Evolutionary conservation across 1,140 invertebrate genomes (phyloP).

Genomic region (Lepidurus couesii): DNA sequence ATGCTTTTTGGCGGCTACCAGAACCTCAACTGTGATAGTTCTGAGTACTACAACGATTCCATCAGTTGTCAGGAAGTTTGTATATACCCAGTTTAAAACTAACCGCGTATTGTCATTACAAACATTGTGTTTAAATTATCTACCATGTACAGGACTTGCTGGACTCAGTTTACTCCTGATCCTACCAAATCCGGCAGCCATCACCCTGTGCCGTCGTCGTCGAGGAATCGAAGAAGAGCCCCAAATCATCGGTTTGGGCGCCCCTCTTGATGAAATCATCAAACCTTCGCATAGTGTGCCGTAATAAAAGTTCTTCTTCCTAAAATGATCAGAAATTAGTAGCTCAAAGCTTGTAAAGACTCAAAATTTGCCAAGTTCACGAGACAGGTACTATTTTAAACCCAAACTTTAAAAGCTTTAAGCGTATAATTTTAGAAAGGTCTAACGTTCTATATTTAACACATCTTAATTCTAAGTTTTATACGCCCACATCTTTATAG

Average conservation of each 20-base stretch:
- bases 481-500: not conserved
- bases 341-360: no score
- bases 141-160: no score
- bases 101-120: not conserved
- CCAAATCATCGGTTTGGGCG: not conserved
- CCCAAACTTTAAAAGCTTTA: no score
- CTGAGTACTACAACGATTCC: not conserved
- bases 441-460: no score
- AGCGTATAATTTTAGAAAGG: no score
- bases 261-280: not conserved
- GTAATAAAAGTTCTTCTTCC: not conserved
- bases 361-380: no score
- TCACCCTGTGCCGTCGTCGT: slow-evolving; percentile 21
- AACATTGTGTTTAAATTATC: no score
- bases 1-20: not conserved
- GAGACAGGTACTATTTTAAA: no score
- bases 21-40: not conserved
- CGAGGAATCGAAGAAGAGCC: slow-evolving; percentile 27
- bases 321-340: no score
- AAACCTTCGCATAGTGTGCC: slow-evolving; percentile 19
- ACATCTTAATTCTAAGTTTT: no score
- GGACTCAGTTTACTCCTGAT: no score
- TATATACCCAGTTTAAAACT: not conserved
- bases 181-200: not conserved
- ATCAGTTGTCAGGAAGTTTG: not conserved